Conservation (phyloP, 2,113 vertebrate genomes). For the Antigone vipio region DNA sequence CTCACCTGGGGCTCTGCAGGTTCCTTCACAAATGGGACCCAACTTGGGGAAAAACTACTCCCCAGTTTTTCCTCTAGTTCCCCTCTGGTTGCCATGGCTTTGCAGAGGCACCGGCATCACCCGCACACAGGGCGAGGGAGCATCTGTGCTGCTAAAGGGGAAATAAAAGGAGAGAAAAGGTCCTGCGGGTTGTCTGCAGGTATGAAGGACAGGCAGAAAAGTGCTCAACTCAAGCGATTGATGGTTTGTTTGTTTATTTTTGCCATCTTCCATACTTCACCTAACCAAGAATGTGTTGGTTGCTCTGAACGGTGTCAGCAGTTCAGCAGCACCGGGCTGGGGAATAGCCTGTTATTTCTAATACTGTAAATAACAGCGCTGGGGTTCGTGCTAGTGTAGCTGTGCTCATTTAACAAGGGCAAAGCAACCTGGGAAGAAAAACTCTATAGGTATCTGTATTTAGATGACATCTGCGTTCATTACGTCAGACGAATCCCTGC, state of each 20-base stretch:
- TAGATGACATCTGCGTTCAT: not conserved
- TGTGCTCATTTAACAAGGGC: not conserved
- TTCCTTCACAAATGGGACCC: not conserved
- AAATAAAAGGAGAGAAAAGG: not conserved
- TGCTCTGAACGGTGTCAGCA: not conserved
- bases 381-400: not conserved
- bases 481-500: not conserved
- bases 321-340: not conserved
- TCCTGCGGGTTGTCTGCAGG: not conserved
- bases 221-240: not conserved
- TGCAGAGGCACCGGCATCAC: not conserved
- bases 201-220: not conserved
- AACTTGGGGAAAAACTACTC: fast-evolving
- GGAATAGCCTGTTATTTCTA: not conserved
- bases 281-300: not conserved
- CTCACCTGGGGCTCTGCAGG: not conserved
- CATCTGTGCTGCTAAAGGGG: fast-evolving
- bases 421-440: not conserved
- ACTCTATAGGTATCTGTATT: not conserved
- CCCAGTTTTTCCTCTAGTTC: not conserved
- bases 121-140: fast-evolving
- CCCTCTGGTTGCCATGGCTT: not conserved
- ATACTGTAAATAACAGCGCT: not conserved
- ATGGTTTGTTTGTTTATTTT: not conserved
- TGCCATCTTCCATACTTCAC: not conserved